These are phyloP conservation scores for Trichopria drosophilae DNA, from an alignment of 2,888 invertebrate genomes.

Conservation along the genomic window DNA sequence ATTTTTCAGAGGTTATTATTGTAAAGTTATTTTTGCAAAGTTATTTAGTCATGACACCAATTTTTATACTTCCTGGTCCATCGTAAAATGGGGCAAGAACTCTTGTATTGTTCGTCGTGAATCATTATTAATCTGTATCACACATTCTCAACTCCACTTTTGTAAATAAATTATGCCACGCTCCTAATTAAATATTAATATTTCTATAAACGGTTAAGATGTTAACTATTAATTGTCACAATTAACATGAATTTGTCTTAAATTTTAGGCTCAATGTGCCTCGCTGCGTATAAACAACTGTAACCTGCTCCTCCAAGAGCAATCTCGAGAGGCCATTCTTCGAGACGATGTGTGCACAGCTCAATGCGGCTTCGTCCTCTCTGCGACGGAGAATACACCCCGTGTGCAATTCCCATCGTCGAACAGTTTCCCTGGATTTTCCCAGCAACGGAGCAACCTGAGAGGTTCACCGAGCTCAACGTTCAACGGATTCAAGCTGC, in stretches of 20 bases:
- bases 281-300: constrained; percentile 87
- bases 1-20: too few species aligned
- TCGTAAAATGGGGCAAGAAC: too few species aligned
- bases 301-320: constrained; percentile 78
- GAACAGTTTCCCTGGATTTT: constrained; percentile 42
- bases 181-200: too few species aligned
- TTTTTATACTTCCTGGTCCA: too few species aligned
- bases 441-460: constrained; percentile 41
- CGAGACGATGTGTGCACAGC: constrained; percentile 88
- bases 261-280: constrained; percentile 80
- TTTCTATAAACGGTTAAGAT: too few species aligned
- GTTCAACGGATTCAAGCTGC: constrained; percentile 72
- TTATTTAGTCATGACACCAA: too few species aligned
- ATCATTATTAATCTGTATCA: too few species aligned
- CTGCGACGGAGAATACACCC: constrained; percentile 43
- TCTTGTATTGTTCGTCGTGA: too few species aligned
- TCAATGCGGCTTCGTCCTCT: constrained; percentile 78
- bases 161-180: too few species aligned
- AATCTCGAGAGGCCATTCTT: constrained; percentile 78
- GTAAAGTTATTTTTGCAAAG: too few species aligned
- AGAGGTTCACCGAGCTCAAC: constrained; percentile 50
- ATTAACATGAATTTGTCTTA: background rate
- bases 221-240: too few species aligned
- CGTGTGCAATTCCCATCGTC: constrained; percentile 45
- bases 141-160: too few species aligned